Conservation (phyloP, 1,140 invertebrate species). For the Mesaphorura yosii region DNA sequence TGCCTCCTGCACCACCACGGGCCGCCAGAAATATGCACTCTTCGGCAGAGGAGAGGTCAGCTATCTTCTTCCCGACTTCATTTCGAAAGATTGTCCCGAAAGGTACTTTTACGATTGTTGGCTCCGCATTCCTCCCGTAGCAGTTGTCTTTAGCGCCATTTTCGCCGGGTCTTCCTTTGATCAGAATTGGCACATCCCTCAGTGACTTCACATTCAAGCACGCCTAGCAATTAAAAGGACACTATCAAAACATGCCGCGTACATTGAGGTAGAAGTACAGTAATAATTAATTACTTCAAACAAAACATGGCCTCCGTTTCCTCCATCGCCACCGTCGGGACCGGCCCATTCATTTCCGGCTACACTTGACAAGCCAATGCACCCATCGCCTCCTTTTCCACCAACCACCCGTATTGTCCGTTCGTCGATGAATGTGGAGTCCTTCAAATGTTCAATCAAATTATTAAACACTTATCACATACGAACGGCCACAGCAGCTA, state of each 20-base stretch:
- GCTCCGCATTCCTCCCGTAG: slow-evolving; percentile 72
- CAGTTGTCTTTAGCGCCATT: slow-evolving; percentile 64
- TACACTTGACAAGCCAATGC: slow-evolving; percentile 66
- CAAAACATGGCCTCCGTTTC: slow-evolving; percentile 92
- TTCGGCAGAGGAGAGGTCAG: slow-evolving; percentile 52
- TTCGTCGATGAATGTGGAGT: slow-evolving; percentile 37
- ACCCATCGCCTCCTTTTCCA: slow-evolving; percentile 86
- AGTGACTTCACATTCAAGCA: slow-evolving; percentile 57
- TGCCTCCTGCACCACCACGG: slow-evolving; percentile 84
- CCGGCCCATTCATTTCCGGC: slow-evolving; percentile 76
- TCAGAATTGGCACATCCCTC: slow-evolving; percentile 48
- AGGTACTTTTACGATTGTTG: slow-evolving; percentile 61
- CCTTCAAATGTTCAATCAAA: no score
- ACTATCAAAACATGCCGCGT: slow-evolving; percentile 1
- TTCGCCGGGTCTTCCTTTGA: slow-evolving; percentile 55
- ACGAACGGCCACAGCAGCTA: no score
- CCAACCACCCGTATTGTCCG: slow-evolving; percentile 46
- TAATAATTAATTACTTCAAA: slow-evolving; percentile 49
- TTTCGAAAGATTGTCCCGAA: slow-evolving; percentile 68
- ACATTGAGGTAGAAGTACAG: neutral
- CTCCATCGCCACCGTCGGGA: slow-evolving; percentile 93
- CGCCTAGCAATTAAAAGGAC: slow-evolving; percentile 40
- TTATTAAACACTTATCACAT: no score
- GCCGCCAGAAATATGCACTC: slow-evolving; percentile 82
- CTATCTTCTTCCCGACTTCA: slow-evolving; percentile 48